Base-by-base conservation (phyloP, 2,888 invertebrate genomes). In the Merodon equestris region DNA sequence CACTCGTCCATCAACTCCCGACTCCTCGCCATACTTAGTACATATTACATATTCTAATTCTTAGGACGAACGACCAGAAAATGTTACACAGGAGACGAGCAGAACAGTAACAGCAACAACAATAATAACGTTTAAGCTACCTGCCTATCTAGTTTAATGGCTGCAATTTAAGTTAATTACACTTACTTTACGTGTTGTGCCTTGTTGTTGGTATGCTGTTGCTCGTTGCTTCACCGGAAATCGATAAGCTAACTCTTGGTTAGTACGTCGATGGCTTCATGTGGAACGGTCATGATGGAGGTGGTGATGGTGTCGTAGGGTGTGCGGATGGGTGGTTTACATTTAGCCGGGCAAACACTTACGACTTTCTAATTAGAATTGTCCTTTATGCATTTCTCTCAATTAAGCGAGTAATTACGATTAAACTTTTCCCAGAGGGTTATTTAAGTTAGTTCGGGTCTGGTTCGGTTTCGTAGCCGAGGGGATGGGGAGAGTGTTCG, bases 101-200 rank as follows among this genome's bases (percentile, higher is more conserved):
- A 7, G 7, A 27, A 27, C 27, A 27, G 27, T 27, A 68, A 34
- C 48, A 54, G 10, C 7, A 63, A 44, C 84, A 85, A 84, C 84
- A 85, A 85, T 85, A 86, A 85, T 85, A 86, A 84, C 85, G 85
- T 86, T 86, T 85, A 85, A 86, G 86, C 85, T 87, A 85, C 86
- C 85, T 86, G 86, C 87, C 87, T 86, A 87, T 87, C 86, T 86
- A 86, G 85, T 86, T 87, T 86, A 86, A 87, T 86, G 87, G 84
- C 83, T 83, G 83, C 86, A 86, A 86, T 86, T 87, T 86, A 86
- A 86, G 86, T 86, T 86, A 87, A 87, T 86, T 87, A 86, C 86
- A 74, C 48, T 77, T 57, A 42, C 61, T 42, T 68, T 79, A 79
- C 68, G 74, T 68, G 74, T 64, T 73, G 54, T n/a, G 44, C 34